phyloP scores from a whole-genome alignment of 2,797 vertebrate genomes.

The Melanotaenia nigrans region DNA sequence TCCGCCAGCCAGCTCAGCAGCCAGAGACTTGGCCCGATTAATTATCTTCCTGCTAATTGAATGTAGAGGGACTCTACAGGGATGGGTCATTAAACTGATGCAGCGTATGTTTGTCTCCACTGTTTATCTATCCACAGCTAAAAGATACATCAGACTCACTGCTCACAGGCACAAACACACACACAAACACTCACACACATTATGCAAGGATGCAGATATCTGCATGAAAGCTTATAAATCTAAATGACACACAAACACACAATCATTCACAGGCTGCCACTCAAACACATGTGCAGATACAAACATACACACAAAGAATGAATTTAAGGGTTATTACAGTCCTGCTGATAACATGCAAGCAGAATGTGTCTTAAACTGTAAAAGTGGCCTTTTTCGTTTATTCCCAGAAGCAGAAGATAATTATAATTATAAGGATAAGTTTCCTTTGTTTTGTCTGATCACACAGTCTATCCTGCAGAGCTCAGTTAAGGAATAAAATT shows the following conservation, averaged over 20 bases:
- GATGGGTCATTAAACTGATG: conserved; percentile 84
- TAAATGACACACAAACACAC: conserved; percentile 28
- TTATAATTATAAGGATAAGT: not conserved
- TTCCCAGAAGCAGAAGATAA: not conserved
- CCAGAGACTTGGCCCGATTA: conserved; percentile 79
- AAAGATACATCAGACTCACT: conserved; percentile 79
- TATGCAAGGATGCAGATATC: conserved; percentile 28
- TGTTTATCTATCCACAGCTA: conserved; percentile 81
- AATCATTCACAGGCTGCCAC: conserved; percentile 7
- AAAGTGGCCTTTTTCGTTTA: conserved; percentile 9
- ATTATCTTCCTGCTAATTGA: conserved; percentile 85
- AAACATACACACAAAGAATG: not conserved
- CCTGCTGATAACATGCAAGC: not conserved
- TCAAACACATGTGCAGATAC: conserved; percentile 7
- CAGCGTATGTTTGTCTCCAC: conserved; percentile 81
- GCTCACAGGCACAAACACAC: conserved; percentile 48
- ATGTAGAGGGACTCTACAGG: conserved; percentile 84
- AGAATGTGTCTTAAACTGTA: conserved; percentile 5
- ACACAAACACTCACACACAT: conserved; percentile 25
- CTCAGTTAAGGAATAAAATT: not conserved
- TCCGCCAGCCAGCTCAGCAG: conserved; percentile 75
- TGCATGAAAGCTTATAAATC: conserved; percentile 28
- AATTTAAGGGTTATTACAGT: conserved; percentile 12
- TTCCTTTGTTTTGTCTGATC: conserved; percentile 1
- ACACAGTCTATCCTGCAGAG: not conserved